Evolutionary conservation across 2,113 vertebrate species (phyloP), one percentile per base, ranked within the genome.

Genomic region (Brachionichthys hirsutus): DNA sequence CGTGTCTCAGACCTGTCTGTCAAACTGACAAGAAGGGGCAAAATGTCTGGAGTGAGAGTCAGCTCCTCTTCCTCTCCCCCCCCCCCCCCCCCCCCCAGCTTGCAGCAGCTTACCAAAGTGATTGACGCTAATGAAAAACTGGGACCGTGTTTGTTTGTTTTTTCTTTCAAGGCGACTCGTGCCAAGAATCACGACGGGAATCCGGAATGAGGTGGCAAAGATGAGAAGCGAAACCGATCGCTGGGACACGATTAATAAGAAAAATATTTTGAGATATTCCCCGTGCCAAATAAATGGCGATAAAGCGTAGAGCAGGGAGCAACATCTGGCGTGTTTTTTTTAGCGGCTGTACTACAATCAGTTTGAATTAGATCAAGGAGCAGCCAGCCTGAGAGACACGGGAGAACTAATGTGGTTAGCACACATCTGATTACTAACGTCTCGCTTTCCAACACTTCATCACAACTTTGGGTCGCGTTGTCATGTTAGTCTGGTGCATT

Each of bases 111-210:
- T 52, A 68, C 69, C 9, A 30, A 34, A 42, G 77, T 90, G 91
- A 91, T 90, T 91, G 90, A 91, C 88, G 50, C 84, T 91, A 90
- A 92, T 92, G 89, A 90, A 91, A 90, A 89, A 84, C 70, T 77
- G 81, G 82, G 87, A 88, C 85, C 75, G 79, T 65, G 73, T 61
- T n/a, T n/a, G n/a, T n/a, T n/a, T n/a, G n/a, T n/a, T n/a, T n/a
- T n/a, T n/a, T 83, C 80, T 86, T 82, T 53, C 80, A 79, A 64
- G 68, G 57, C 65, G n/a, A 38, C 81, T 20, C 47, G 73, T 73
- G 82, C 82, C 81, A 78, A 81, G 74, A 89, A 78, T 81, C 71
- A 67, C 78, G 80, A 81, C 72, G 63, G 80, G 83, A 78, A 79
- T 79, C 62, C 67, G 30, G 69, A 79, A 66, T 73, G 68, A 84